Evolutionary conservation across 1,140 invertebrate genomes (phyloP).

Genomic region (Bombus sibiricus): DNA sequence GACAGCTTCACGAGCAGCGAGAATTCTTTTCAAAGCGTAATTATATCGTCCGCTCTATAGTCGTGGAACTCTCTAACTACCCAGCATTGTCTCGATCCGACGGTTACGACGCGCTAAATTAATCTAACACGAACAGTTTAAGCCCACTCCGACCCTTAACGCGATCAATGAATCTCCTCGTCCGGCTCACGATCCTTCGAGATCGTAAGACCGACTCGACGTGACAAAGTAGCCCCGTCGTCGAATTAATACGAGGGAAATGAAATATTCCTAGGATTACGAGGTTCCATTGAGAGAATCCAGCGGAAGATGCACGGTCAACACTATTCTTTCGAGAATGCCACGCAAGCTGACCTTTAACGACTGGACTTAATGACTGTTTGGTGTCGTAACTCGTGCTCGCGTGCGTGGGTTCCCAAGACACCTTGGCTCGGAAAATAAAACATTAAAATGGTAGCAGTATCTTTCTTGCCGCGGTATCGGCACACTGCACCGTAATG

Average conservation of each 20-base stretch:
- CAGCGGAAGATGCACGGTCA: no score
- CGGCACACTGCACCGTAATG: not conserved
- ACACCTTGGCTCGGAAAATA: not conserved
- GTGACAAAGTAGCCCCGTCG: not conserved
- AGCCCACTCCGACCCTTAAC: not conserved
- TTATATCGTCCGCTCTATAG: conserved; percentile 23
- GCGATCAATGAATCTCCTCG: conserved; percentile 8
- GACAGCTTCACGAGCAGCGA: not conserved
- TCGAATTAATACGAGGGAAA: conserved; percentile 14
- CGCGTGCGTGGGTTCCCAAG: conserved; percentile 18
- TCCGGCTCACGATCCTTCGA: not conserved
- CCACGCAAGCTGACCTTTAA: conserved; percentile 33
- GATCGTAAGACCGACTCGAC: not conserved
- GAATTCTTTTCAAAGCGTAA: conserved; percentile 20
- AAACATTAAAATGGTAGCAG: conserved; percentile 25
- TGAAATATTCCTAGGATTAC: conserved; percentile 17
- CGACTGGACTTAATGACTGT: conserved; percentile 25
- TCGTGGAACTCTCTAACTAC: not conserved
- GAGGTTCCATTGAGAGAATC: conserved; percentile 6
- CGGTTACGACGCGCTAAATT: conserved; percentile 19
- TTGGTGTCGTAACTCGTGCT: conserved; percentile 25
- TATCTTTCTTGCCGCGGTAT: conserved; percentile 10
- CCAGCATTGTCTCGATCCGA: not conserved
- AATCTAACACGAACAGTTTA: conserved; percentile 22
- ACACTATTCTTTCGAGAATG: conserved; percentile 14